Percentiles rank a stretch among this genome's conserved stretches.
Evolutionary conservation across 1,140 invertebrate genomes (phyloP).

Genomic region (Neodiprion fabricii): DNA sequence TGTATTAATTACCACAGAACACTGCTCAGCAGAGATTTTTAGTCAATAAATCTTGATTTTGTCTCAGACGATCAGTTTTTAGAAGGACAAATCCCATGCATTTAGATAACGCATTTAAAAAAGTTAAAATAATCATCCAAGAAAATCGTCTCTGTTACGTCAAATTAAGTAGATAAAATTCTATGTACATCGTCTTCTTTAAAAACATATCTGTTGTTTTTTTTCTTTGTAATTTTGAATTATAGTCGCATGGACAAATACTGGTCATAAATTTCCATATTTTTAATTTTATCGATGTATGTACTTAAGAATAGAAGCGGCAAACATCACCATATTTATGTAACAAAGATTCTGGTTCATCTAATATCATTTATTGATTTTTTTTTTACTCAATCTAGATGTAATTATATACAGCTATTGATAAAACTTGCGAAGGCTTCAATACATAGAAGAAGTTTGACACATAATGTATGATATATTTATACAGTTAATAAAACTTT

Average conservation of each 20-base stretch:
- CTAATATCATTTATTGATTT: background rate
- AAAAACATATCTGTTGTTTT: no score
- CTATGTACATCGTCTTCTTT: no score
- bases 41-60: no score
- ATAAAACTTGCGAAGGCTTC: background rate
- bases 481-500: conserved; percentile 22
- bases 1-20: no score
- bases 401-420: background rate
- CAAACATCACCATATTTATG: background rate
- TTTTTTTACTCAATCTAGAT: background rate
- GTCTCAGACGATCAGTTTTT: no score
- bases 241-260: background rate
- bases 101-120: no score
- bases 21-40: no score
- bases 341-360: background rate
- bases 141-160: no score
- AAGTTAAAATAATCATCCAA: no score
- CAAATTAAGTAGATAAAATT: no score
- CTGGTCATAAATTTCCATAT: background rate
- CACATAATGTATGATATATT: conserved; percentile 22
- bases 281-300: background rate
- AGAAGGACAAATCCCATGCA: no score
- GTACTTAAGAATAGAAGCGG: background rate
- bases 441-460: conserved; percentile 20
- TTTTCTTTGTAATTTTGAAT: no score